Evolutionary conservation across 2,113 vertebrate genomes (phyloP).

Genomic region (Clarias gariepinus): DNA sequence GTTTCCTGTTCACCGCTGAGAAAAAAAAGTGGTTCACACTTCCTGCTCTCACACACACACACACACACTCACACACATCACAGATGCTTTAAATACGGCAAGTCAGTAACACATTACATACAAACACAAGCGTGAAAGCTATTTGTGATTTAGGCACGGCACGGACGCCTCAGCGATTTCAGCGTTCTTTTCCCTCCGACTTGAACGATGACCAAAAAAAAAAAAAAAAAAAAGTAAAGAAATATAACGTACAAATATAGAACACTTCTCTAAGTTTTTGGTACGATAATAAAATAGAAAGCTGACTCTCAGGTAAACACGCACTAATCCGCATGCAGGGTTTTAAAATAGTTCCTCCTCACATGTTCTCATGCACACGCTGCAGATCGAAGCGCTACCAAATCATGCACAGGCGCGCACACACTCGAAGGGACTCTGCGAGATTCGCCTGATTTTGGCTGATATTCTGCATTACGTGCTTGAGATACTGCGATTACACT

Average conservation of each 20-base stretch:
- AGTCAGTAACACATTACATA: constrained; percentile 43
- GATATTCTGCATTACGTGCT: not conserved
- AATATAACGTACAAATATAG: constrained; percentile 41
- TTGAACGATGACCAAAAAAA: not conserved
- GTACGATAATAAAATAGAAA: constrained; percentile 49
- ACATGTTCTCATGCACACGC: constrained; percentile 32
- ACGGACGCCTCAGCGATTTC: constrained; percentile 44
- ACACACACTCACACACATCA: constrained; percentile 37
- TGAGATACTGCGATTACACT: not conserved
- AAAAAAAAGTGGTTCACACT: constrained; percentile 62
- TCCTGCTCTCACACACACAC: constrained; percentile 19
- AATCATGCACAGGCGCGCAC: constrained; percentile 4
- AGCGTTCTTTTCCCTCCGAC: constrained; percentile 2
- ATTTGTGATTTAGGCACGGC: constrained; percentile 57
- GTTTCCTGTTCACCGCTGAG: constrained; percentile 65
- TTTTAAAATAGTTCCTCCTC: not conserved
- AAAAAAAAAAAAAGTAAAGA: constrained; percentile 24
- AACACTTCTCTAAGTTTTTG: constrained; percentile 35
- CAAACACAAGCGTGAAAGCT: constrained; percentile 48
- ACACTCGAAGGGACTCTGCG: not conserved
- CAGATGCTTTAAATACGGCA: constrained; percentile 34
- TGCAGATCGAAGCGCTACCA: constrained; percentile 8
- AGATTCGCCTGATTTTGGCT: not conserved
- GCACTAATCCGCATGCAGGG: constrained; percentile 40
- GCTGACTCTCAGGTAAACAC: constrained; percentile 34